Evolutionary conservation across 2,888 invertebrate genomes (phyloP).

Genomic region (Ormyrus thymus): DNA sequence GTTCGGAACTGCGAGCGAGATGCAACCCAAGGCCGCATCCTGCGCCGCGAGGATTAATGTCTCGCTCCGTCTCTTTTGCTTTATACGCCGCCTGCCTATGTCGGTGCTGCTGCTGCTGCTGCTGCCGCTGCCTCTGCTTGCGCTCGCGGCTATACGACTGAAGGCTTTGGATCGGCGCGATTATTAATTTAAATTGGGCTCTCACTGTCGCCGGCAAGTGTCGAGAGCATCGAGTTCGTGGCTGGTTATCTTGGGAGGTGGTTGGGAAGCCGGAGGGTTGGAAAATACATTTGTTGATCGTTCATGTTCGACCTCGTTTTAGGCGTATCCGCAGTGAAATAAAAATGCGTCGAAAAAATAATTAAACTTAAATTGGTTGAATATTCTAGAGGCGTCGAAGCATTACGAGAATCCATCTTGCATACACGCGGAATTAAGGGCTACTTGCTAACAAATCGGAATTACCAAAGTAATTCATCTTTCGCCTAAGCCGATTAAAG

Average conservation of each 20-base stretch:
- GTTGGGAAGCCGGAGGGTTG: no score
- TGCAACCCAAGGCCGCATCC: not conserved
- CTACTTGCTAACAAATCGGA: not conserved
- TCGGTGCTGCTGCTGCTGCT: not conserved
- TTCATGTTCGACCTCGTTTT: no score
- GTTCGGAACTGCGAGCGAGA: conserved; percentile 16
- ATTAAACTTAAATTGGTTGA: no score
- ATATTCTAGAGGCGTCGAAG: no score
- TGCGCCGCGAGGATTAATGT: conserved; percentile 29
- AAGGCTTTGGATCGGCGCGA: not conserved
- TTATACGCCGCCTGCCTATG: not conserved
- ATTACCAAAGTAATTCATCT: not conserved
- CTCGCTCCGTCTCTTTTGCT: not conserved
- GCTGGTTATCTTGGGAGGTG: no score
- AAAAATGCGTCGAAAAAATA: no score
- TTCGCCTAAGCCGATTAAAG: not conserved
- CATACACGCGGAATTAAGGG: no score
- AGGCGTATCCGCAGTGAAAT: no score
- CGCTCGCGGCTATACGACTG: not conserved
- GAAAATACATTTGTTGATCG: no score
- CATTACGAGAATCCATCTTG: no score
- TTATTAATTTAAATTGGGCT: conserved; percentile 39
- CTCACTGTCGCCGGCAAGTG: no score
- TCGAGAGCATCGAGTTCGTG: no score
- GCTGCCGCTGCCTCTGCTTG: not conserved